phyloP scores from a whole-genome alignment of 2,888 invertebrate species.

The Tiphia femorata region DNA sequence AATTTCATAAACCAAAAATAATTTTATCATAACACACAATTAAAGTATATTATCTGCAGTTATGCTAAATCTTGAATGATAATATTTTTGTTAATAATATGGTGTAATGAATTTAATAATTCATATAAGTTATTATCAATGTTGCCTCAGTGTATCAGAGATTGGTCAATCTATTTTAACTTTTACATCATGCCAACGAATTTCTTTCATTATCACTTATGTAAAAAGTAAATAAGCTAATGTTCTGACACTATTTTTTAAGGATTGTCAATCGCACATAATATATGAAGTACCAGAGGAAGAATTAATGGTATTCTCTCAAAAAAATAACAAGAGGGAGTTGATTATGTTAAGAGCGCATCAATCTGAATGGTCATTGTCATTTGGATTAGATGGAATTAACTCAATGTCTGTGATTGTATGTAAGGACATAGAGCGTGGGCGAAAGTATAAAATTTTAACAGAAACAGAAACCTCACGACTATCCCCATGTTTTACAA shows the following conservation, averaged over 20 bases:
- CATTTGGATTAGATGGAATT: slow-evolving; percentile 77
- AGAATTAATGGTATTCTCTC: slow-evolving; percentile 80
- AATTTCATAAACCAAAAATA: too few species aligned
- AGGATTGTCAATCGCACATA: slow-evolving; percentile 76
- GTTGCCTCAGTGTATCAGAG: not conserved
- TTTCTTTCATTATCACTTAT: not conserved
- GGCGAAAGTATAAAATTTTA: slow-evolving; percentile 80
- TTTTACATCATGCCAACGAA: slow-evolving; percentile 2
- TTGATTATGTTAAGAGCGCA: slow-evolving; percentile 73
- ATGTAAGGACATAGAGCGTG: slow-evolving; percentile 79
- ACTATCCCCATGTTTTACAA: slow-evolving; percentile 81
- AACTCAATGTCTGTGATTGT: slow-evolving; percentile 83
- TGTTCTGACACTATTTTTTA: slow-evolving; percentile 20
- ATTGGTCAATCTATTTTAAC: not conserved
- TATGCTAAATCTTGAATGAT: too few species aligned
- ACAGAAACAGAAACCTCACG: slow-evolving; percentile 79
- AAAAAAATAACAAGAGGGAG: slow-evolving; percentile 71
- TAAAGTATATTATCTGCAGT: too few species aligned
- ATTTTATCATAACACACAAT: too few species aligned
- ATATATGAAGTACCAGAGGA: slow-evolving; percentile 73
- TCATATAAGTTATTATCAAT: too few species aligned
- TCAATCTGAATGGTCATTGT: slow-evolving; percentile 77
- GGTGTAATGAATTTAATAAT: too few species aligned
- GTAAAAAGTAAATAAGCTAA: not conserved
- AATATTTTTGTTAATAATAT: too few species aligned